Percentiles rank a stretch among this genome's conserved stretches.
Conservation (phyloP, 2,797 vertebrate genomes). For the Knipowitschia caucasica region DNA sequence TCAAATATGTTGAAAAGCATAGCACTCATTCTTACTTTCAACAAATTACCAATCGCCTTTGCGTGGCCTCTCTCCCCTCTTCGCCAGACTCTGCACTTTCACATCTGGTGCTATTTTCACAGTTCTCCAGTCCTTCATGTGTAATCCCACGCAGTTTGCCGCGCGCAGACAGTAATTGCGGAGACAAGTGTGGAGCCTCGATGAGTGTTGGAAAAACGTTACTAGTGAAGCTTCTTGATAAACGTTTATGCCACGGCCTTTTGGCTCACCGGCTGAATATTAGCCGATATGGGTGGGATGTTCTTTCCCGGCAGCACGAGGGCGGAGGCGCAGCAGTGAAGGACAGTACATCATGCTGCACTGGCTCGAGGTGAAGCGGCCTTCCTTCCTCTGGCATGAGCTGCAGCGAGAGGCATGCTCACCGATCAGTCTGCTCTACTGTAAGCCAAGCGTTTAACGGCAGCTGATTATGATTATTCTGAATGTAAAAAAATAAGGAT, state of each 20-base stretch:
- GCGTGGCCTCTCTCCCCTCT: slow-evolving; percentile 19
- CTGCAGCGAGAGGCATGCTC: slow-evolving; percentile 35
- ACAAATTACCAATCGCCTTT: slow-evolving; percentile 2
- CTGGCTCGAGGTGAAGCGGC: slow-evolving; percentile 35
- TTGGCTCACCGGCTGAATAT: slow-evolving; percentile 28
- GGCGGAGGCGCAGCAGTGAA: slow-evolving; percentile 27
- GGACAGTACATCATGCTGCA: slow-evolving; percentile 35
- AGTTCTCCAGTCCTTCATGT: slow-evolving; percentile 48
- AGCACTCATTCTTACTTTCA: background rate
- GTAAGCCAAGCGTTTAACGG: slow-evolving; percentile 40
- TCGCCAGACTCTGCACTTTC: slow-evolving; percentile 22
- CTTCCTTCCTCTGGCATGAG: slow-evolving; percentile 34
- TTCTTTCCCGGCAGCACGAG: slow-evolving; percentile 25
- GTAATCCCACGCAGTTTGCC: slow-evolving; percentile 39
- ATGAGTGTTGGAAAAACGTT: slow-evolving; percentile 54
- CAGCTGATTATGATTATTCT: slow-evolving; percentile 10
- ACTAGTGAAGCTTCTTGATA: slow-evolving; percentile 32
- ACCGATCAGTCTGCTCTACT: slow-evolving; percentile 51
- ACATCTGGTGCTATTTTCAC: slow-evolving; percentile 66
- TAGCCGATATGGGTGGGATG: slow-evolving; percentile 29
- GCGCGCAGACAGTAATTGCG: slow-evolving; percentile 48
- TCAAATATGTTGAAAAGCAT: background rate
- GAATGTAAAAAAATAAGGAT: slow-evolving; percentile 24
- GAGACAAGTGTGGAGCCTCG: slow-evolving; percentile 61
- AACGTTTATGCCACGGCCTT: slow-evolving; percentile 24